Conservation (phyloP, 64 coral and sea anemone species). For the Trachythela sp. region DNA sequence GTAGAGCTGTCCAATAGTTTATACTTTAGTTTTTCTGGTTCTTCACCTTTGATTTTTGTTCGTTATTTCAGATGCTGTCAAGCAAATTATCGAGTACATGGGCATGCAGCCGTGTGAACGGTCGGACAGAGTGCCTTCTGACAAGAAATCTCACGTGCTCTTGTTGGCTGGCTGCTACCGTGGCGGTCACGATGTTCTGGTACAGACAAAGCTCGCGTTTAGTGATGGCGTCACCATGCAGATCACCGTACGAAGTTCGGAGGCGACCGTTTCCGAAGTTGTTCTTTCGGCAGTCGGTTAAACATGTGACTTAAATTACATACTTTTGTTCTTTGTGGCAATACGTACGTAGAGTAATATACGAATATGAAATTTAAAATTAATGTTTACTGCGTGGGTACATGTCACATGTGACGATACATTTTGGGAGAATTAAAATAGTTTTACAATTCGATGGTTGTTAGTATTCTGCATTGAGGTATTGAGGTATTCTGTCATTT, state of each 20-base stretch:
- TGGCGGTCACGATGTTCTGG: constrained; percentile 82
- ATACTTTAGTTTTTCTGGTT: too few species aligned
- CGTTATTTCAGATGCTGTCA: constrained; percentile 76
- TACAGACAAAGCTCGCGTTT: constrained; percentile 78
- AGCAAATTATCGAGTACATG: constrained; percentile 90
- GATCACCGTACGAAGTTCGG: constrained; percentile 83
- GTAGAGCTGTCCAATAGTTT: too few species aligned
- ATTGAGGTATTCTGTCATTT: too few species aligned
- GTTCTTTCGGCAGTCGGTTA: constrained; percentile 85
- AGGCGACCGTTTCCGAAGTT: constrained; percentile 81
- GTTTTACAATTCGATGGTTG: too few species aligned
- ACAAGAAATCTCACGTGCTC: constrained; percentile 81
- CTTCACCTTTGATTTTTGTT: background rate
- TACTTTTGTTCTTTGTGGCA: too few species aligned
- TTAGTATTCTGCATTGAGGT: too few species aligned
- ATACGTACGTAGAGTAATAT: background rate
- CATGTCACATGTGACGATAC: background rate
- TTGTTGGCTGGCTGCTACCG: constrained; percentile 89
- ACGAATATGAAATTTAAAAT: background rate
- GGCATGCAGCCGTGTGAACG: constrained; percentile 98
- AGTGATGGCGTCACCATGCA: constrained; percentile 97
- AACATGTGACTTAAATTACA: too few species aligned
- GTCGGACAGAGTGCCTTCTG: constrained; percentile 74
- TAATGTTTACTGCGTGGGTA: background rate
- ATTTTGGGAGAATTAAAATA: too few species aligned